A percentile compares a stretch with the other conserved stretches of the same genome.
Conservation (phyloP, 1,140 invertebrate species). For the Aphis craccivora region DNA sequence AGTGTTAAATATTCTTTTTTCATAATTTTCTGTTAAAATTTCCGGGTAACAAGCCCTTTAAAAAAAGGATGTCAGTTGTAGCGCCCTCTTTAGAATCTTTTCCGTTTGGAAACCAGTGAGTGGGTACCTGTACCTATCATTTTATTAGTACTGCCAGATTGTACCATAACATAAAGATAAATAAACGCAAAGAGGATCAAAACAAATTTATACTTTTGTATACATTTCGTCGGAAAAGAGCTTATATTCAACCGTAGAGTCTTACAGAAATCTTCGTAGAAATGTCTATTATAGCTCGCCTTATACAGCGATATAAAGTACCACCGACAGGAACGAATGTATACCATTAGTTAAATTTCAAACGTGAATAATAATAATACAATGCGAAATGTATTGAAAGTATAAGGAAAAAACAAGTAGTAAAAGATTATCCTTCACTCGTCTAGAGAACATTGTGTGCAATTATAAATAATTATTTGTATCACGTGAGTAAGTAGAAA, state of each 20-base stretch:
- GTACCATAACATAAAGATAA: conserved; percentile 11
- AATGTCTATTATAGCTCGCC: conserved; percentile 7
- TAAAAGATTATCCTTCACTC: not conserved
- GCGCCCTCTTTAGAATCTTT: not conserved
- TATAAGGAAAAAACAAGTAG: not conserved
- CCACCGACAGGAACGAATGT: not conserved
- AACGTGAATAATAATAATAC: conserved; percentile 12
- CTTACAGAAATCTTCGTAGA: not conserved
- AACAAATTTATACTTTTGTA: conserved; percentile 19
- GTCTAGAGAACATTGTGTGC: not conserved
- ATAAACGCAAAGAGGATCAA: conserved; percentile 8
- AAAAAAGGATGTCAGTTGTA: not conserved
- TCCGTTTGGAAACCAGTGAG: not conserved
- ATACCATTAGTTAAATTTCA: conserved; percentile 13
- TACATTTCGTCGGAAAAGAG: not conserved
- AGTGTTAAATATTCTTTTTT: not conserved
- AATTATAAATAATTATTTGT: not conserved
- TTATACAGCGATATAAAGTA: conserved; percentile 6
- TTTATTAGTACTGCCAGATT: not conserved
- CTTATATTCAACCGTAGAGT: not conserved
- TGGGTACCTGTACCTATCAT: not conserved
- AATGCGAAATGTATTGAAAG: not conserved
- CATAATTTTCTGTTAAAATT: not conserved
- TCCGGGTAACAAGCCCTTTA: not conserved
- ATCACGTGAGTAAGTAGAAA: not conserved